Conservation (phyloP, 2,113 vertebrate genomes). For the Varanus salvator region DNA sequence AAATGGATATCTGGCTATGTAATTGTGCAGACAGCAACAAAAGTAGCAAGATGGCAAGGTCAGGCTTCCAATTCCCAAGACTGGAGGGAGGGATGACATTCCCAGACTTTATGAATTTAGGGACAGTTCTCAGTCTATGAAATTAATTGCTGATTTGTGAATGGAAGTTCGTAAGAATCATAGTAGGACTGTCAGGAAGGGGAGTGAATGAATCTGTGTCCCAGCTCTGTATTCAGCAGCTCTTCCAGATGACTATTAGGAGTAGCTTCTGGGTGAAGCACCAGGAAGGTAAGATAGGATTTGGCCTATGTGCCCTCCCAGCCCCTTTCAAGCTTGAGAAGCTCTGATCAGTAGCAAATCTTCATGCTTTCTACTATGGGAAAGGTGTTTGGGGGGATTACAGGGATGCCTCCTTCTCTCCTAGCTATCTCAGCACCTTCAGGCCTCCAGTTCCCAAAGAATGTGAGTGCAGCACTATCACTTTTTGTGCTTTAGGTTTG, state of each 20-base stretch:
- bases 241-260: background rate
- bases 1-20: slow-evolving; percentile 21
- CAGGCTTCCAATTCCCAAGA: slow-evolving; percentile 15
- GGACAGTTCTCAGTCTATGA: background rate
- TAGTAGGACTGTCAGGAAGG: background rate
- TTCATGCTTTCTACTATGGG: background rate
- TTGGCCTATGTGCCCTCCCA: background rate
- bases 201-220: background rate
- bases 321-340: background rate
- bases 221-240: background rate
- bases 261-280: background rate
- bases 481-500: background rate
- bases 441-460: background rate
- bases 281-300: background rate
- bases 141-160: too few relatives aligned
- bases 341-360: background rate
- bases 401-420: background rate
- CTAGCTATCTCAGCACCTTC: background rate
- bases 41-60: slow-evolving; percentile 19
- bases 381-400: background rate
- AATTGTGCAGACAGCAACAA: slow-evolving; percentile 21
- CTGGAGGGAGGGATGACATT: background rate
- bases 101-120: background rate
- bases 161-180: too few relatives aligned
- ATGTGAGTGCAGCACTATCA: background rate